These are phyloP conservation scores for Anhinga rufa DNA, from an alignment of 2,113 vertebrate species.

Conservation along the genomic window DNA sequence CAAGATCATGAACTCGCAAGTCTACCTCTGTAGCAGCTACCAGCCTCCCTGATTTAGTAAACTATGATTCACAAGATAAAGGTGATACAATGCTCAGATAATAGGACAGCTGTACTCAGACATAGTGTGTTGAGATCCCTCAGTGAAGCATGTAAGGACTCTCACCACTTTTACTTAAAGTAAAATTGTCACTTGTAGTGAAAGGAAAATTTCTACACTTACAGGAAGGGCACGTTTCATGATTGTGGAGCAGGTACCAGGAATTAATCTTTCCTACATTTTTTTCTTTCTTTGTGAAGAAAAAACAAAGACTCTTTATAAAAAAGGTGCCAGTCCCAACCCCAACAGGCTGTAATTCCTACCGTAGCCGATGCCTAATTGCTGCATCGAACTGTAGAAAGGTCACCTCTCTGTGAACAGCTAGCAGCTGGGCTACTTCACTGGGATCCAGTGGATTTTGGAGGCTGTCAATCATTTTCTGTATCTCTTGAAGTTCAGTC, in stretches of 20 bases:
- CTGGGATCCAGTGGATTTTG: conserved; percentile 61
- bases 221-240: neutral
- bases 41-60: neutral
- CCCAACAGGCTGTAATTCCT: neutral
- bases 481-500: conserved; percentile 72
- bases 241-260: neutral
- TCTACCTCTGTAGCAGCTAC: neutral
- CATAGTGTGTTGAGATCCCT: neutral
- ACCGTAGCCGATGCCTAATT: conserved; percentile 65
- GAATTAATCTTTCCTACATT: neutral
- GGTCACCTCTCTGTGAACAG: conserved; percentile 66
- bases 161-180: neutral
- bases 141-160: neutral
- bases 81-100: neutral
- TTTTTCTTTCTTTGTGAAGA: neutral
- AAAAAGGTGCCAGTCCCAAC: neutral
- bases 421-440: conserved; percentile 58
- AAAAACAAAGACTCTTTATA: neutral
- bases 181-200: neutral
- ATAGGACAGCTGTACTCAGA: neutral
- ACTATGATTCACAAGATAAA: neutral
- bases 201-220: neutral
- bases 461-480: conserved; percentile 71
- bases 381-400: conserved; percentile 72
- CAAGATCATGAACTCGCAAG: neutral